Conservation (phyloP, 2,797 vertebrate species). For the Anniella stebbinsi region DNA sequence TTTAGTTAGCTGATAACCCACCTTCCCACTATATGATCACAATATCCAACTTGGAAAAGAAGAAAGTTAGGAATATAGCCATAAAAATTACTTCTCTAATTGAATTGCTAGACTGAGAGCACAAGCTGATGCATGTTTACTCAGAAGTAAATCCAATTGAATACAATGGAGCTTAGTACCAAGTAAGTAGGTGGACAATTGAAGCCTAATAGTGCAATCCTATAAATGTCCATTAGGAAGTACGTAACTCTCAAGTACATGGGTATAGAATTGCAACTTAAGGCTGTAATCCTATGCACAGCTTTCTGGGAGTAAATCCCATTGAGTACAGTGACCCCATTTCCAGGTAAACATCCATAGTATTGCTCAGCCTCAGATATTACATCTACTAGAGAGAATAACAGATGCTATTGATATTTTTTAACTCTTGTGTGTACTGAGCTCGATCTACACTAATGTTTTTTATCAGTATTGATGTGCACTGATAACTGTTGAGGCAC, state of each 20-base stretch:
- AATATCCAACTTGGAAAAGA: accelerated
- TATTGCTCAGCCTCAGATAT: slow-evolving; percentile 1
- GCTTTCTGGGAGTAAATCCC: not conserved
- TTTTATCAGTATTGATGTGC: too few species aligned
- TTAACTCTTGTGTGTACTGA: not conserved
- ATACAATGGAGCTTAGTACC: not conserved
- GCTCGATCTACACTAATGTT: too few species aligned
- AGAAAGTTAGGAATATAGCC: not conserved
- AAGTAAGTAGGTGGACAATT: not conserved
- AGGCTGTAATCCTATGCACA: not conserved
- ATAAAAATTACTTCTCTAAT: not conserved
- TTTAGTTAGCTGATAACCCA: not conserved
- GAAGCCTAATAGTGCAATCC: not conserved
- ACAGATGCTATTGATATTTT: not conserved
- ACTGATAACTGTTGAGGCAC: too few species aligned
- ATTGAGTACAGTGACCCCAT: not conserved
- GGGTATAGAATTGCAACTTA: not conserved
- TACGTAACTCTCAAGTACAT: not conserved
- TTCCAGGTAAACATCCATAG: not conserved
- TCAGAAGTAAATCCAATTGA: not conserved
- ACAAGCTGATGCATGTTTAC: not conserved
- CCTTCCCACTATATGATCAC: not conserved
- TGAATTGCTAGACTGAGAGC: not conserved
- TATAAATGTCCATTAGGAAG: not conserved
- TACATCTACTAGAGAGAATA: not conserved